A percentile compares a stretch with the other conserved stretches of the same genome.
These are phyloP conservation scores for Nerophis lumbriciformis DNA, from an alignment of 2,113 vertebrate species.

Conservation along the genomic window DNA sequence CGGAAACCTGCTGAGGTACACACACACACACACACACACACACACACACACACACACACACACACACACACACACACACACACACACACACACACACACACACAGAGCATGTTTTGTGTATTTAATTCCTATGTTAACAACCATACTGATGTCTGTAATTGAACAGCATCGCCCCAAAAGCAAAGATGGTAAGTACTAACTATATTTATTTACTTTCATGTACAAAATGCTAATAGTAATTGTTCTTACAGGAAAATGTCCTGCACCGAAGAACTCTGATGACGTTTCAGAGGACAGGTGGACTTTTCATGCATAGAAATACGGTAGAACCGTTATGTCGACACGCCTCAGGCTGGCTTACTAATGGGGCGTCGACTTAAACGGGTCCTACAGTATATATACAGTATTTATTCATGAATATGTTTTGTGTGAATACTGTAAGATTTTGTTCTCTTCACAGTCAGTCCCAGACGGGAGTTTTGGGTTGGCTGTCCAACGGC, in stretches of 20 bases:
- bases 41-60: neutral
- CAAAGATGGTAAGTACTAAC: slow-evolving; percentile 30
- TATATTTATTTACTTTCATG: too few species aligned
- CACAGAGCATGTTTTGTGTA: neutral
- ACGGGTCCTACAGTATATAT: neutral
- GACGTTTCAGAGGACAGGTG: slow-evolving; percentile 56
- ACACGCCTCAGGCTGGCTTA: too few species aligned
- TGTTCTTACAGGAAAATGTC: slow-evolving; percentile 20
- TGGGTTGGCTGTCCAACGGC: slow-evolving; percentile 72
- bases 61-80: neutral
- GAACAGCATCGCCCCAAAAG: slow-evolving; percentile 10
- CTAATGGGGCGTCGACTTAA: too few species aligned
- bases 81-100: neutral
- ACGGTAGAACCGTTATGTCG: too few species aligned
- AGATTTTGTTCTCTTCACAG: slow-evolving; percentile 16
- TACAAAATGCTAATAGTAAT: neutral
- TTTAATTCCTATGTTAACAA: neutral
- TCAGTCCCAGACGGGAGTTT: slow-evolving; percentile 58
- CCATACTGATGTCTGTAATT: neutral
- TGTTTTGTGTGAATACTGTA: neutral
- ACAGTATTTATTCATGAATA: neutral
- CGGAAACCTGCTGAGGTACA: slow-evolving; percentile 28
- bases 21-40: slow-evolving; percentile 8
- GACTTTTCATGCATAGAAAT: neutral
- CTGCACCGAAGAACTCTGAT: slow-evolving; percentile 24